Conservation (phyloP, 1,140 invertebrate species). For the Bombus terrestris region DNA sequence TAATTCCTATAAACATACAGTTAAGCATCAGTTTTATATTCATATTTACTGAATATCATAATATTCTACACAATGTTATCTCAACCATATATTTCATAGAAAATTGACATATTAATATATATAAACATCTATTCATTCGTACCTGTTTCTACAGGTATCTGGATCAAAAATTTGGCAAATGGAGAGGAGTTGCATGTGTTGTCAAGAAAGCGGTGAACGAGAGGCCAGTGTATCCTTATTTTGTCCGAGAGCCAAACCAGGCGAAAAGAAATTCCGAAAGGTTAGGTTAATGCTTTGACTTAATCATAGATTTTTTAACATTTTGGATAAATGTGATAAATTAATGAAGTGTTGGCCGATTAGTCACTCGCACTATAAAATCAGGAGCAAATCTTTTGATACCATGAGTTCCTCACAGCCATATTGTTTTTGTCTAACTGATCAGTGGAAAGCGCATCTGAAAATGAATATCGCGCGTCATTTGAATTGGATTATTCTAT, state of each 20-base stretch:
- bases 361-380: conserved; percentile 15
- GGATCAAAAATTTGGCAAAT: conserved; percentile 98
- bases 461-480: conserved; percentile 46
- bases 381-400: conserved; percentile 52
- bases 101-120: not conserved
- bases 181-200: conserved; percentile 96
- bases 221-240: conserved; percentile 94
- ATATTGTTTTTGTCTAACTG: conserved; percentile 70
- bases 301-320: not conserved
- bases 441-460: conserved; percentile 27
- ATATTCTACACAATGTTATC: not conserved
- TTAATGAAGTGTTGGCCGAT: not conserved
- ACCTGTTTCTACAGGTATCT: conserved; percentile 88
- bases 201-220: conserved; percentile 95
- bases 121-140: not conserved
- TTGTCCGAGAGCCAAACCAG: conserved; percentile 93
- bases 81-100: not conserved
- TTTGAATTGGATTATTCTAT: conserved; percentile 24
- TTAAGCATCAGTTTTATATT: conserved; percentile 5
- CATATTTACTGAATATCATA: not conserved
- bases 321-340: not conserved
- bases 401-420: conserved; percentile 66
- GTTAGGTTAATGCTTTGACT: conserved; percentile 79
- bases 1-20: not conserved
- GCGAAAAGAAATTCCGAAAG: conserved; percentile 93